phyloP scores from a whole-genome alignment of 2,113 vertebrate genomes.

The Zosterops lateralis region DNA sequence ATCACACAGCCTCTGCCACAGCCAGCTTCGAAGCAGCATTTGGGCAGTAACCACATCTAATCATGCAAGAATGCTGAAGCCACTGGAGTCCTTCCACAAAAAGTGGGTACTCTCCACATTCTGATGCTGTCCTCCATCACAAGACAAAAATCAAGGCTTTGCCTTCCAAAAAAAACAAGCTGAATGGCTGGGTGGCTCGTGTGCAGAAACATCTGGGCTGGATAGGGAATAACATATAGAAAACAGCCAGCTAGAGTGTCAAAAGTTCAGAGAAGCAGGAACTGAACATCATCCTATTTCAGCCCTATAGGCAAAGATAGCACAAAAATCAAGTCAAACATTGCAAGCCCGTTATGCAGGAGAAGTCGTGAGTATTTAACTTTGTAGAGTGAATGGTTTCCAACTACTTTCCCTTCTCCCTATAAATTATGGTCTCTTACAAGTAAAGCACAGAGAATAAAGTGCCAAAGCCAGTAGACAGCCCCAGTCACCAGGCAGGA shows the following conservation, averaged over 20 bases:
- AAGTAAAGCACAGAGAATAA: background rate
- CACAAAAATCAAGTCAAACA: background rate
- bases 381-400: background rate
- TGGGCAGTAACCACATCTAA: background rate
- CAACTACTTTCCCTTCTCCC: background rate
- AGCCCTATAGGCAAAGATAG: background rate
- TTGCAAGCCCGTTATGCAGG: background rate
- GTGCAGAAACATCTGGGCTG: constrained; percentile 34
- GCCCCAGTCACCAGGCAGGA: background rate
- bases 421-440: background rate
- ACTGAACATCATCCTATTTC: background rate
- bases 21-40: background rate
- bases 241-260: background rate
- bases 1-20: background rate
- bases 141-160: constrained; percentile 1
- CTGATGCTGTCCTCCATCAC: background rate
- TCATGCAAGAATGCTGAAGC: background rate
- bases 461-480: background rate
- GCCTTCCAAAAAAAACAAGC: background rate
- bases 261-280: constrained; percentile 31
- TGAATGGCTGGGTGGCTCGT: background rate
- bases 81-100: background rate
- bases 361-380: background rate
- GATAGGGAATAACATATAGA: constrained; percentile 6
- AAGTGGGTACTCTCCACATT: background rate